These are phyloP conservation scores for Nannospalax galili DNA, from an alignment of 2,113 vertebrate genomes.

Conservation along the genomic window DNA sequence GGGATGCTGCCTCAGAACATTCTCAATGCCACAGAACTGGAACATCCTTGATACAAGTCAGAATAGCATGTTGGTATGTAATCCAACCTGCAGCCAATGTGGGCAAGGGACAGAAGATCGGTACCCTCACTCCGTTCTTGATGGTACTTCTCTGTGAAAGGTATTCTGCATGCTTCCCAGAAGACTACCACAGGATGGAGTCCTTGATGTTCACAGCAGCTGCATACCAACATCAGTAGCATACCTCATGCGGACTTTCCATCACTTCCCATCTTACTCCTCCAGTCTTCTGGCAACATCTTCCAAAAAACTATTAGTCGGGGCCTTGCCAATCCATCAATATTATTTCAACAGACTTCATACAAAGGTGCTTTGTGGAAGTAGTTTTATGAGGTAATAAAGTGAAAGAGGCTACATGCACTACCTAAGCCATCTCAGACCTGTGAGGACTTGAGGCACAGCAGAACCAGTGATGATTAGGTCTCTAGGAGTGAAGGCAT, in stretches of 20 bases:
- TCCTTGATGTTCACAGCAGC: too few relatives aligned
- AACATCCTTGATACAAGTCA: too few relatives aligned
- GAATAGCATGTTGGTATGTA: too few relatives aligned
- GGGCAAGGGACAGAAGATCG: not conserved
- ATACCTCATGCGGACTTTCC: not conserved
- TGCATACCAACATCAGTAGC: too few relatives aligned
- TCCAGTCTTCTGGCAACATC: too few relatives aligned
- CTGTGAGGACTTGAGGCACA: accelerated
- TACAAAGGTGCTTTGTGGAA: not conserved
- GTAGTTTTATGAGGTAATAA: not conserved
- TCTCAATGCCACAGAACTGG: not conserved
- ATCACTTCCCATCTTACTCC: not conserved
- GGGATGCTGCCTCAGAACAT: not conserved
- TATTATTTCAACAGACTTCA: not conserved
- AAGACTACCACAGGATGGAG: too few relatives aligned
- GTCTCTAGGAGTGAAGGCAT: accelerated
- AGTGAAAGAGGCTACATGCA: not conserved
- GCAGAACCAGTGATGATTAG: not conserved
- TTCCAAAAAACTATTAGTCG: too few relatives aligned
- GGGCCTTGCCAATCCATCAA: too few relatives aligned
- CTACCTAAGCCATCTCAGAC: not conserved
- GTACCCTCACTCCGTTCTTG: too few relatives aligned
- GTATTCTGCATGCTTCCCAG: accelerated
- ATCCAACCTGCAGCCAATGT: not conserved
- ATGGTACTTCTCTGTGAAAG: not conserved